Evolutionary conservation across 2,797 vertebrate species (phyloP), one percentile per base, ranked within the genome.

Genomic region (Chelidonichthys spinosus): DNA sequence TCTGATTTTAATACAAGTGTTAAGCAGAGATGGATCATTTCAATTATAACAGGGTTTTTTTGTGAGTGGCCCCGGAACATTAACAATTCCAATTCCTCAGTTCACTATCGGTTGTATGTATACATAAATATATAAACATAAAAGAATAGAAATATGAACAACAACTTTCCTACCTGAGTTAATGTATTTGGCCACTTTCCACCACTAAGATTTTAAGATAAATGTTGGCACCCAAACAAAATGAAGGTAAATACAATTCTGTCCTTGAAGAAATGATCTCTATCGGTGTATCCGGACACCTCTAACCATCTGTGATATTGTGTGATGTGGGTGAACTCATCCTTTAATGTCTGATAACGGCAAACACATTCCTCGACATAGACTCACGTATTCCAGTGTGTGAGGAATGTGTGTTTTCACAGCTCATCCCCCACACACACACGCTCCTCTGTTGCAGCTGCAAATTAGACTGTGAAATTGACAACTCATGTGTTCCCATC

Each of bases 391-490:
- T 66, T 25, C 42, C 40, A 66, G 56, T 4, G 17, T 25, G 25
- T 25, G 11, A 78, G 60, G 42, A 71, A 72, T 81, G 11, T 61
- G 43, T 74, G 62, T 82, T 76, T 78, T 64, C 42, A 64, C 58
- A 50, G 40, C 77, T 74, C 64, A 36, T 37, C 50, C 71, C 69
- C 59, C 66, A 56, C 55, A 33, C 55, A 69, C 58, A 72, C 52
- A 46, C 54, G 58, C 62, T 62, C 74, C 62, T 80, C 71, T 74
- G 76, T 90, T 87, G 84, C 87, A 88, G 85, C 83, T 76, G 90
- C 90, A 94, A 91, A 93, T 93, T 90, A 92, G 89, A 92, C 89
- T 94, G 91, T 93, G 90, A 94, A 94, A 94, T 90, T 87, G 87
- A 89, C 89, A 93, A 82, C 75, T 90, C 78, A 74, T 86, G 83